These are phyloP conservation scores for Adelges cooleyi DNA, from an alignment of 1,140 invertebrate genomes.

Conservation along the genomic window DNA sequence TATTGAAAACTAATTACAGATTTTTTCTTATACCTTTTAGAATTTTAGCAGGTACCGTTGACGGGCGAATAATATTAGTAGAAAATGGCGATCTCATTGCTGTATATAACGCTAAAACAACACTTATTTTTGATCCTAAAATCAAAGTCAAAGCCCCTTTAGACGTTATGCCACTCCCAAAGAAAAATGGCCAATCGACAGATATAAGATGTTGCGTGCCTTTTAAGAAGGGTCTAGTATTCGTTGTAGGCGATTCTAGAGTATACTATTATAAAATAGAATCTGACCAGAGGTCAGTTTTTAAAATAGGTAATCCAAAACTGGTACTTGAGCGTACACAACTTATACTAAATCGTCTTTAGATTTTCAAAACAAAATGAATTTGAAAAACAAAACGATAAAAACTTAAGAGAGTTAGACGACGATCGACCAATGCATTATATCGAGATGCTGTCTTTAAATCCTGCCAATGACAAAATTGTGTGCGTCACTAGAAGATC, in stretches of 20 bases:
- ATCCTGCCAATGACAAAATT: constrained; percentile 45
- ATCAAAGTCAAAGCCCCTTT: constrained; percentile 15
- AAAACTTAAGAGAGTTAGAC: background rate
- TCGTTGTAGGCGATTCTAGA: background rate
- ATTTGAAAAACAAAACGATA: background rate
- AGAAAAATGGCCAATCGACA: background rate
- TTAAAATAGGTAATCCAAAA: too few species aligned
- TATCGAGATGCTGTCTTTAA: constrained; percentile 40
- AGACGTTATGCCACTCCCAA: background rate
- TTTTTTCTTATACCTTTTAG: constrained; percentile 37
- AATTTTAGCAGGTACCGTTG: constrained; percentile 60
- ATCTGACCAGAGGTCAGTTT: background rate
- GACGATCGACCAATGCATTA: constrained; percentile 4
- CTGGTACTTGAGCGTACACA: too few species aligned
- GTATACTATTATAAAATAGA: constrained; percentile 15
- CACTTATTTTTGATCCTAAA: constrained; percentile 25
- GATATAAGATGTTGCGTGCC: constrained; percentile 11
- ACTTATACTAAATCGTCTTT: too few species aligned
- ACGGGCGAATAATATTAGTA: constrained; percentile 58
- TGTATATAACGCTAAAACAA: constrained; percentile 43
- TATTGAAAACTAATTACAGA: too few species aligned
- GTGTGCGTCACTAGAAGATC: constrained; percentile 48
- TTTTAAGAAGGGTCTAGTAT: constrained; percentile 9
- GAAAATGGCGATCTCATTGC: constrained; percentile 66
- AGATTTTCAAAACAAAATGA: constrained; percentile 6